Percentiles rank a stretch among this genome's conserved stretches.
These are phyloP conservation scores for Cantharis rustica DNA, from an alignment of 2,888 invertebrate species.

Conservation along the genomic window DNA sequence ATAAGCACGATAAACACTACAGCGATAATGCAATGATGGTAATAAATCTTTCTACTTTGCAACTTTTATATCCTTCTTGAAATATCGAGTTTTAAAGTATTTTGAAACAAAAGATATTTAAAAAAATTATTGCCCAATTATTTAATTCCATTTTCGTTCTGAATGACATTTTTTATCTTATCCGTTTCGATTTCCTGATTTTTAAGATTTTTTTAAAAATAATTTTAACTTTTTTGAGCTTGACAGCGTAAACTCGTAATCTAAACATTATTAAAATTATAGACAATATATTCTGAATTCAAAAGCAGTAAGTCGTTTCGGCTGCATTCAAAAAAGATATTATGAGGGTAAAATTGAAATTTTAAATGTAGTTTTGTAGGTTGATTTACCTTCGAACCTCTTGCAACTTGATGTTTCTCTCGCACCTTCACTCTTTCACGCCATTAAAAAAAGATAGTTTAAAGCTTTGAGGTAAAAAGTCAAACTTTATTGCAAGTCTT, in stretches of 20 bases:
- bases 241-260: background rate
- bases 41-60: constrained; percentile 25
- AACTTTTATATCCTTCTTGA: constrained; percentile 27
- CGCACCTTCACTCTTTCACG: constrained; percentile 3
- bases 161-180: background rate
- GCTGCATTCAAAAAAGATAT: constrained; percentile 23
- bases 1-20: constrained; percentile 28
- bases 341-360: constrained; percentile 30
- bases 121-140: background rate
- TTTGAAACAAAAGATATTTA: background rate
- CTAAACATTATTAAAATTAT: background rate
- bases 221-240: background rate
- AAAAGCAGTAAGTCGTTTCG: constrained; percentile 24
- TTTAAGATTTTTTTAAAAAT: background rate
- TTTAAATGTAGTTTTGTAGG: constrained; percentile 28
- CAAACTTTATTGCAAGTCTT: constrained; percentile 28
- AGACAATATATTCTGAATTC: constrained; percentile 20
- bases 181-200: background rate
- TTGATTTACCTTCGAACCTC: constrained; percentile 15
- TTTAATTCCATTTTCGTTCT: background rate
- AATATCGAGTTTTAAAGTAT: constrained; percentile 13
- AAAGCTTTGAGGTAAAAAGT: constrained; percentile 8
- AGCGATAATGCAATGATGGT: constrained; percentile 26
- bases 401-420: constrained; percentile 10
- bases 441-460: constrained; percentile 19